Conservation (phyloP, 2,888 invertebrate genomes). For the Apotomis turbidana region DNA sequence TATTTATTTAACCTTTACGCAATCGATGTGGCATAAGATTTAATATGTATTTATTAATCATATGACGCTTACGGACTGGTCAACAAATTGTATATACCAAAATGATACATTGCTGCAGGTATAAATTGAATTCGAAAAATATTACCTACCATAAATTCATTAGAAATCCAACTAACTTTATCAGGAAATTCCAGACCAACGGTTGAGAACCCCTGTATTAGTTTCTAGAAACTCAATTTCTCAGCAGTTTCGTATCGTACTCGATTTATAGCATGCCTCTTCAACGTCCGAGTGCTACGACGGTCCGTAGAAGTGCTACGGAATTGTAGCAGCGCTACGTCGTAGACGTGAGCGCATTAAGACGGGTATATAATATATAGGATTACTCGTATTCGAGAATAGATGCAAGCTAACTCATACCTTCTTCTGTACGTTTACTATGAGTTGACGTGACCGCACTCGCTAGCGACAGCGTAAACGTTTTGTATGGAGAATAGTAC, state of each 20-base stretch:
- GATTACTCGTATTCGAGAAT: neutral
- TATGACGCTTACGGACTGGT: too few relatives aligned
- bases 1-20: too few relatives aligned
- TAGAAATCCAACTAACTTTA: neutral
- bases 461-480: too few relatives aligned
- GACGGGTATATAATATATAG: slow-evolving; percentile 6
- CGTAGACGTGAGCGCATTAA: slow-evolving; percentile 4
- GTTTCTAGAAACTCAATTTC: slow-evolving; percentile 28
- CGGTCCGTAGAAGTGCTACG: slow-evolving; percentile 23
- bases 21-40: too few relatives aligned
- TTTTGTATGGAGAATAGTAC: too few relatives aligned
- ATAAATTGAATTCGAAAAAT: neutral
- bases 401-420: too few relatives aligned
- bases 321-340: slow-evolving; percentile 26
- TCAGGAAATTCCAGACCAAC: slow-evolving; percentile 5
- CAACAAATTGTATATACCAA: too few relatives aligned
- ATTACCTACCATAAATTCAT: neutral
- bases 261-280: slow-evolving; percentile 36
- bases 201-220: slow-evolving; percentile 9
- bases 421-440: too few relatives aligned
- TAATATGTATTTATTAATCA: too few relatives aligned
- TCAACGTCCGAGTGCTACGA: slow-evolving; percentile 34
- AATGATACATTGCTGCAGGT: too few relatives aligned
- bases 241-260: slow-evolving; percentile 24
- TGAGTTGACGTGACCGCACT: too few relatives aligned